Percentiles rank a stretch among this genome's conserved stretches.
Conservation (phyloP, 2,888 invertebrate genomes). For the Epinotia demarniana region DNA sequence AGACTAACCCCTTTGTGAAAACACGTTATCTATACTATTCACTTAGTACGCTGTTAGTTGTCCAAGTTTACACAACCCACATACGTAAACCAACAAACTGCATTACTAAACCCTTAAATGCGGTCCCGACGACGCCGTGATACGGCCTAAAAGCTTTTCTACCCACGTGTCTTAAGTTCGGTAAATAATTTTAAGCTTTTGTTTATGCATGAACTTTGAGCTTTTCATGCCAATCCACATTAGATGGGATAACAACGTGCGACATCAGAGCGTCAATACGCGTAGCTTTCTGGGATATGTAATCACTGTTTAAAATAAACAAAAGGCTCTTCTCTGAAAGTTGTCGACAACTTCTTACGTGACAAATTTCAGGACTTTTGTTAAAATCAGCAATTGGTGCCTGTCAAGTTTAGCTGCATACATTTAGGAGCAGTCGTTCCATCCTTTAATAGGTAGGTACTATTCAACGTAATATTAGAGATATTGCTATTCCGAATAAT, state of each 20-base stretch:
- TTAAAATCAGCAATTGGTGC: no score
- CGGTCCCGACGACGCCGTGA: slow-evolving; percentile 16
- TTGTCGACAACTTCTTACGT: not conserved
- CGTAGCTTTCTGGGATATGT: slow-evolving; percentile 12
- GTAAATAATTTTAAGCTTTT: slow-evolving; percentile 61
- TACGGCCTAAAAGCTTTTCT: slow-evolving; percentile 44
- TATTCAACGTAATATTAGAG: no score
- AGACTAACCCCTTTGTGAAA: no score
- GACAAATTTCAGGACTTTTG: no score
- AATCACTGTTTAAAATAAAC: slow-evolving; percentile 19
- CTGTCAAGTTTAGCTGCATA: no score
- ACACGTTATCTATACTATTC: no score
- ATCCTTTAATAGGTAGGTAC: no score
- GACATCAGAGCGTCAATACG: slow-evolving; percentile 12
- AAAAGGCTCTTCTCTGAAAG: not conserved
- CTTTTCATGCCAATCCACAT: slow-evolving; percentile 65
- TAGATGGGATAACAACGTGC: slow-evolving; percentile 46
- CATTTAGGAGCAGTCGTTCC: no score
- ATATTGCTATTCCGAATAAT: no score
- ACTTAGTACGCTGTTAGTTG: no score
- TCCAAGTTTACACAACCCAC: slow-evolving; percentile 5
- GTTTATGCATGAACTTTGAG: slow-evolving; percentile 66
- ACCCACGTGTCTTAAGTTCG: slow-evolving; percentile 57
- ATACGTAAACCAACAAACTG: slow-evolving; percentile 30
- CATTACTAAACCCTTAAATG: slow-evolving; percentile 34